These are phyloP conservation scores for Eriocheir sinensis DNA, from an alignment of 1,140 invertebrate species.

Conservation along the genomic window DNA sequence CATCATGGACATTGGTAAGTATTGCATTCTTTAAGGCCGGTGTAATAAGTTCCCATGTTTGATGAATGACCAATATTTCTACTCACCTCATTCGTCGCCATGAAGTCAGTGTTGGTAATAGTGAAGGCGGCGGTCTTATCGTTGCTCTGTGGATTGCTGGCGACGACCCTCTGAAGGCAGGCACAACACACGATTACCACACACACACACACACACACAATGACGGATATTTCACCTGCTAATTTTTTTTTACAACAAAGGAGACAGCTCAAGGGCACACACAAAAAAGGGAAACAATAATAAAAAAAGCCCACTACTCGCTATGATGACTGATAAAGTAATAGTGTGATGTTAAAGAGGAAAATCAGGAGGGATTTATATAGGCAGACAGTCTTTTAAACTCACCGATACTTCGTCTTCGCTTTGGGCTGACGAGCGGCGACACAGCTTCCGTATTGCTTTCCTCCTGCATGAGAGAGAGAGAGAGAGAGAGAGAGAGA, in stretches of 20 bases:
- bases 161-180: slow-evolving; percentile 33
- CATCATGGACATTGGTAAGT: too few species aligned
- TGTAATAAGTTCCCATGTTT: too few species aligned
- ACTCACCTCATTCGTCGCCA: slow-evolving; percentile 30
- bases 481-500: neutral
- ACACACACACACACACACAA: neutral
- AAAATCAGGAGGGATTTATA: neutral
- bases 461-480: slow-evolving; percentile 31
- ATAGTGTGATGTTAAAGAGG: neutral
- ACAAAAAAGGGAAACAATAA: neutral
- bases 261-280: too few species aligned
- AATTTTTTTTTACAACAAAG: neutral
- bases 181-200: neutral
- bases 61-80: too few species aligned
- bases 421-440: neutral
- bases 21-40: too few species aligned
- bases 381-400: neutral
- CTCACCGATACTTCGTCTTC: neutral
- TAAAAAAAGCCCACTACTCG: neutral
- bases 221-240: neutral
- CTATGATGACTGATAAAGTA: neutral
- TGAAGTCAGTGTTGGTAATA: slow-evolving; percentile 45
- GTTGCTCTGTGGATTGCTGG: slow-evolving; percentile 49
- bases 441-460: neutral
- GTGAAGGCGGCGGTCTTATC: slow-evolving; percentile 46